A percentile compares a stretch with the other conserved stretches of the same genome.
Conservation (phyloP, 2,113 vertebrate genomes). For the Hirundichthys speculiger region DNA sequence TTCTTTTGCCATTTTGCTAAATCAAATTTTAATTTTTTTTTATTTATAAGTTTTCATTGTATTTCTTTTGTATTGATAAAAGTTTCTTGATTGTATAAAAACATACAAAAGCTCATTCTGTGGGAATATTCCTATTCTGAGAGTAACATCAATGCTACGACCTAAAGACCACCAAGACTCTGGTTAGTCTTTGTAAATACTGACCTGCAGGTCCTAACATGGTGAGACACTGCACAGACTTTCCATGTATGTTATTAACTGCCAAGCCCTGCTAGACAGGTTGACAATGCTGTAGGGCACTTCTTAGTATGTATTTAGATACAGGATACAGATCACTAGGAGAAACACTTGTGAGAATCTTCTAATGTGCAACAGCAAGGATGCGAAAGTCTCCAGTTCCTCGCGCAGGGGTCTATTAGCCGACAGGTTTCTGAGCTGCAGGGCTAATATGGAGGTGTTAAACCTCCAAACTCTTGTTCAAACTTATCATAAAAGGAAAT, state of each 20-base stretch:
- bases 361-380: slow-evolving; percentile 48
- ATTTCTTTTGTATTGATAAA: too few species aligned
- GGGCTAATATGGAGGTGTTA: slow-evolving; percentile 15
- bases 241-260: slow-evolving; percentile 53
- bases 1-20: neutral
- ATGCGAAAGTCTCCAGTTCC: slow-evolving; percentile 49
- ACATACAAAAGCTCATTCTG: slow-evolving; percentile 7
- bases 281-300: slow-evolving; percentile 54
- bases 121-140: neutral
- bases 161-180: slow-evolving; percentile 37
- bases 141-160: neutral
- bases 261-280: slow-evolving; percentile 27
- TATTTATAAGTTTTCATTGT: too few species aligned
- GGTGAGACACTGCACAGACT: slow-evolving; percentile 30
- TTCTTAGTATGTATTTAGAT: slow-evolving; percentile 56
- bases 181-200: slow-evolving; percentile 22
- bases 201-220: slow-evolving; percentile 55
- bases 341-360: slow-evolving; percentile 25
- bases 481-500: slow-evolving; percentile 51
- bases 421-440: slow-evolving; percentile 29
- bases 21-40: too few species aligned
- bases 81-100: neutral
- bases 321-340: slow-evolving; percentile 46
- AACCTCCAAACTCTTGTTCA: slow-evolving; percentile 44
- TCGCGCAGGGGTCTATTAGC: slow-evolving; percentile 41